Percentiles rank a stretch among this genome's conserved stretches.
phyloP scores from a whole-genome alignment of 2,113 vertebrate genomes.

The Heliornis fulica region DNA sequence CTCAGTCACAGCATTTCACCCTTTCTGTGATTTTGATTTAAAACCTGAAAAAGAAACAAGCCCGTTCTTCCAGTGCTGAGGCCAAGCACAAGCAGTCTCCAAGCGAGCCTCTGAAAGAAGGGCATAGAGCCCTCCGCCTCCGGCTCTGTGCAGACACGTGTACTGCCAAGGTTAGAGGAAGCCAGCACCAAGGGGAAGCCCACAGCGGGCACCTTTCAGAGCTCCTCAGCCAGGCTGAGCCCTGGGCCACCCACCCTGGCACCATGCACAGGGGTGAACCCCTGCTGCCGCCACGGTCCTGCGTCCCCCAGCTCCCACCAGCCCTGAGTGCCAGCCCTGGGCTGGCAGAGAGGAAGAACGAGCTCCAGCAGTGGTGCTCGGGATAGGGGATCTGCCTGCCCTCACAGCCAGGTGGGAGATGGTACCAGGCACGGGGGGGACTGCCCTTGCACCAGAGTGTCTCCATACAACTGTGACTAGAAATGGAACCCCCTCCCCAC shows the following conservation, averaged over 20 bases:
- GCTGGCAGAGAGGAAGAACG: fast-evolving
- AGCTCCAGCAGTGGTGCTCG: not conserved
- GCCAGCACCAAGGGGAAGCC: not conserved
- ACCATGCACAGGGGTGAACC: not conserved
- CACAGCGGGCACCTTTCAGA: fast-evolving
- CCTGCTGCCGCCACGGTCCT: not conserved
- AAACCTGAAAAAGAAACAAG: not conserved
- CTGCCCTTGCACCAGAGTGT: not conserved
- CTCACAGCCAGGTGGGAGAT: fast-evolving
- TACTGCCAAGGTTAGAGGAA: not conserved
- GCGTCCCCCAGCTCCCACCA: fast-evolving
- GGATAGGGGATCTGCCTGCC: not conserved
- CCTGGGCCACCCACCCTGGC: not conserved
- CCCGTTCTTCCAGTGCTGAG: not conserved
- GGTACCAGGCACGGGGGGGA: not conserved
- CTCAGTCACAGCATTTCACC: not conserved
- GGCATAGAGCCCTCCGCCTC: not conserved
- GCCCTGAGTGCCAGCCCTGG: not conserved
- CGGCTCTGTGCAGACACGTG: not conserved
- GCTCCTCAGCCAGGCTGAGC: not conserved
- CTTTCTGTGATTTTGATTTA: not conserved
- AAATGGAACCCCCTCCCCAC: not conserved
- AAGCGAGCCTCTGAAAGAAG: not conserved
- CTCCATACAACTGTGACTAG: not conserved
- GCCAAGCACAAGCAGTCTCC: not conserved